These are phyloP conservation scores for Syrmaticus mikado DNA, from an alignment of 2,113 vertebrate genomes.

Conservation along the genomic window DNA sequence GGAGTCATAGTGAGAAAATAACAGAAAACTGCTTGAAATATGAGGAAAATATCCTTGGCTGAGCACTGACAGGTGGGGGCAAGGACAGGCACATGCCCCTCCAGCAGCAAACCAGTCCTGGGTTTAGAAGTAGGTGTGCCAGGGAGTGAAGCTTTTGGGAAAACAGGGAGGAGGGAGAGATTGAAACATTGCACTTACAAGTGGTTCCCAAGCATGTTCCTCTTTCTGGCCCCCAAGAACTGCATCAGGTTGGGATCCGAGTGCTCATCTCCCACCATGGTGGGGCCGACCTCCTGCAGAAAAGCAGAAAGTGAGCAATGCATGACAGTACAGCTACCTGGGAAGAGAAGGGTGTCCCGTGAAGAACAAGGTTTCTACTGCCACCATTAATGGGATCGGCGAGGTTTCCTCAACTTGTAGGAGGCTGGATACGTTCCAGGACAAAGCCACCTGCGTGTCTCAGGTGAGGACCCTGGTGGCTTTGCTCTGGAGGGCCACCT, in stretches of 20 bases:
- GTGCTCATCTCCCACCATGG: conserved; percentile 92
- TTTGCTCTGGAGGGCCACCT: background rate
- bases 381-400: background rate
- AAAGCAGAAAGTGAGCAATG: background rate
- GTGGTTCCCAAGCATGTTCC: conserved; percentile 90
- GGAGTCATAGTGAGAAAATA: background rate
- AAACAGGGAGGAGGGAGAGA: background rate
- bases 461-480: background rate
- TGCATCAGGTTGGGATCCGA: conserved; percentile 90
- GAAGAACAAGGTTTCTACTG: background rate
- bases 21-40: background rate
- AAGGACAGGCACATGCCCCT: fast-evolving
- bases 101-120: fast-evolving
- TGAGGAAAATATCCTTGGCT: background rate
- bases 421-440: background rate
- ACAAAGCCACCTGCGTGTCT: background rate
- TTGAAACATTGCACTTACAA: conserved; percentile 84
- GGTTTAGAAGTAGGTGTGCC: background rate
- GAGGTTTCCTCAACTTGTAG: background rate
- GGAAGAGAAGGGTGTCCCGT: background rate
- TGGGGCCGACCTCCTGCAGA: conserved; percentile 92
- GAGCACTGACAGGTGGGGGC: background rate
- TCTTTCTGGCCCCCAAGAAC: conserved; percentile 91
- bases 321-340: fast-evolving
- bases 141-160: background rate